Percentiles rank a stretch among this genome's conserved stretches.
These are phyloP conservation scores for Agriotes lineatus DNA, from an alignment of 2,888 invertebrate species.

Conservation along the genomic window DNA sequence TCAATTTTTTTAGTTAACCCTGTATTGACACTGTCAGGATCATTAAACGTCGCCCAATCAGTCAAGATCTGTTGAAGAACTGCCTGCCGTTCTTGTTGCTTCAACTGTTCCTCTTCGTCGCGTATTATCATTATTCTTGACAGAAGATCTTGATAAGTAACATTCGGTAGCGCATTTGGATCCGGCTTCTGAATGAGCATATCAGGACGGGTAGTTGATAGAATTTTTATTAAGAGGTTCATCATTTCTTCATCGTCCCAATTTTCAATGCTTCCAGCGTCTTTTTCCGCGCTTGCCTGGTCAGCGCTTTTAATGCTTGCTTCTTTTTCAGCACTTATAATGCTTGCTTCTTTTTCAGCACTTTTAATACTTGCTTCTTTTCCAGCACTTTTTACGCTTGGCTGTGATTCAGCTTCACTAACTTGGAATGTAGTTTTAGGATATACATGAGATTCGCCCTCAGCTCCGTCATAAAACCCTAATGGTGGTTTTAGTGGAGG, in stretches of 20 bases:
- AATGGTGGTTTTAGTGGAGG: background rate
- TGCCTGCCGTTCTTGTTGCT: constrained; percentile 5
- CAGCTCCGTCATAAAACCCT: background rate
- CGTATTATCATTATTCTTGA: constrained; percentile 50
- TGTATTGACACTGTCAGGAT: constrained; percentile 54
- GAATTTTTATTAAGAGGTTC: constrained; percentile 52
- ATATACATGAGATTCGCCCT: background rate
- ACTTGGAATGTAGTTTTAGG: background rate
- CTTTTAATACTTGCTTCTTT: background rate
- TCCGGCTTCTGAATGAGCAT: constrained; percentile 49
- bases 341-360: too few relatives aligned
- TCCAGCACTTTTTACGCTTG: background rate
- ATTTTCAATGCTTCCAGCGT: background rate
- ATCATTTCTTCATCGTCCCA: constrained; percentile 28
- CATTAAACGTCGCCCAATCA: constrained; percentile 55
- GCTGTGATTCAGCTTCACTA: background rate
- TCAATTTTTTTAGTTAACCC: constrained; percentile 54
- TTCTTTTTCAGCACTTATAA: too few relatives aligned
- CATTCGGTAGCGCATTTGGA: constrained; percentile 47
- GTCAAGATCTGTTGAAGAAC: constrained; percentile 53
- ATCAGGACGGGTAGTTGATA: constrained; percentile 44
- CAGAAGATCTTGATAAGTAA: constrained; percentile 52
- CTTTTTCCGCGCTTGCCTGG: background rate
- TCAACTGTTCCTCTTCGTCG: constrained; percentile 24
- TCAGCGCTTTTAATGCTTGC: background rate